These are phyloP conservation scores for Apodemia mormo DNA, from an alignment of 2,888 invertebrate genomes.

Conservation along the genomic window DNA sequence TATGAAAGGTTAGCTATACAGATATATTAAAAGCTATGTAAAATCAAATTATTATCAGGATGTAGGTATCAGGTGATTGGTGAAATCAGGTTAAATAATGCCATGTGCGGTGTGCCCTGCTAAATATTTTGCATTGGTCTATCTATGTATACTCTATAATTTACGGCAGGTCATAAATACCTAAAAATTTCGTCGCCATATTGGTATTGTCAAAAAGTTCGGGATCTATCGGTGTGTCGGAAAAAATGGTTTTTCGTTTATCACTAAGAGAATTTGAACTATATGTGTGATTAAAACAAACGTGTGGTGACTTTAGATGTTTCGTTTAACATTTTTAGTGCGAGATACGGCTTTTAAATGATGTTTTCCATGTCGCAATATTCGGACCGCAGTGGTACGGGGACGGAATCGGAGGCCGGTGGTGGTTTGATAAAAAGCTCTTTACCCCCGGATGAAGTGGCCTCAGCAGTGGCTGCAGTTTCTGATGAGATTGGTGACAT, in stretches of 20 bases:
- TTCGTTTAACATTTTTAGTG: slow-evolving; percentile 65
- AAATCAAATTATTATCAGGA: neutral
- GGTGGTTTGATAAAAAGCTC: slow-evolving; percentile 57
- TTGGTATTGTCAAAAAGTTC: slow-evolving; percentile 82
- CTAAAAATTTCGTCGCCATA: slow-evolving; percentile 82
- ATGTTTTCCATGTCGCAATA: slow-evolving; percentile 78
- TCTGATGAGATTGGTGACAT: slow-evolving; percentile 76
- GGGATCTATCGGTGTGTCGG: slow-evolving; percentile 67
- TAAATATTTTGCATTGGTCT: neutral
- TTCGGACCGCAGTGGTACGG: slow-evolving; percentile 62
- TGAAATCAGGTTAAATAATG: neutral
- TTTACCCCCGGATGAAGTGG: slow-evolving; percentile 65
- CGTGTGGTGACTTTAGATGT: slow-evolving; percentile 73
- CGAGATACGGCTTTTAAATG: slow-evolving; percentile 69
- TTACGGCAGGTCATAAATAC: slow-evolving; percentile 73
- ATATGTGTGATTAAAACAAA: slow-evolving; percentile 63
- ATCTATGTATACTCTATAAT: neutral
- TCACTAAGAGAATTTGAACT: slow-evolving; percentile 57
- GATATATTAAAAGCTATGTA: too few species aligned
- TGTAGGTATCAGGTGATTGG: neutral
- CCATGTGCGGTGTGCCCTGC: neutral
- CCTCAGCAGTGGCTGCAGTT: slow-evolving; percentile 69
- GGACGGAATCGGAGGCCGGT: slow-evolving; percentile 61
- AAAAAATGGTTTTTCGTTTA: slow-evolving; percentile 76
- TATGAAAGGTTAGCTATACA: too few species aligned